Percentiles rank a stretch among this genome's conserved stretches.
Evolutionary conservation across 2,888 invertebrate genomes (phyloP).

Genomic region (Neria commutata): DNA sequence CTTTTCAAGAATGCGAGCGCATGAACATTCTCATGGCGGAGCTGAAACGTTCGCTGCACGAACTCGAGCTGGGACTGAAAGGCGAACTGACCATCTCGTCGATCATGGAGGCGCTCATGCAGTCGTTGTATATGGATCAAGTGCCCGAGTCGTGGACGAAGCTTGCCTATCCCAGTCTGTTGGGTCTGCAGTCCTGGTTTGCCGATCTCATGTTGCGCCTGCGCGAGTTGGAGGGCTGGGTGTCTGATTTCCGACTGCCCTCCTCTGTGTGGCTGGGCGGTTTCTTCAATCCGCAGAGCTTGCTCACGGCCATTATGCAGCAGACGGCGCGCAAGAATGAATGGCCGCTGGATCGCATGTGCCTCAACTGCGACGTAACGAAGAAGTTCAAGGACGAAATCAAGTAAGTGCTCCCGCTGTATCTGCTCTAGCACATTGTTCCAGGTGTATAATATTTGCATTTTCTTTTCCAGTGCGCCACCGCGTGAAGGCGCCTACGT

Average conservation of each 20-base stretch:
- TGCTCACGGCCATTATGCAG: slow-evolving; percentile 97
- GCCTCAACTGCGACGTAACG: slow-evolving; percentile 91
- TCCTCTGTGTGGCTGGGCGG: slow-evolving; percentile 91
- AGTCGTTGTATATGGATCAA: slow-evolving; percentile 84
- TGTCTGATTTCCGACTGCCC: slow-evolving; percentile 86
- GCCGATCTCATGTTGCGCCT: slow-evolving; percentile 81
- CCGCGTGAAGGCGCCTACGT: slow-evolving; percentile 93
- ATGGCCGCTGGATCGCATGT: slow-evolving; percentile 96
- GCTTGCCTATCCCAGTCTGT: slow-evolving; percentile 86
- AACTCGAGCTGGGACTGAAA: slow-evolving; percentile 87
- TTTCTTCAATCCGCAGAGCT: slow-evolving; percentile 96
- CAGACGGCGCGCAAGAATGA: slow-evolving; percentile 95
- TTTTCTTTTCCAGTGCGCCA: slow-evolving; percentile 66
- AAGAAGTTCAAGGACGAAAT: slow-evolving; percentile 87
- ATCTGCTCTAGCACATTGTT: background rate
- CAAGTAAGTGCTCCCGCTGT: slow-evolving; percentile 64
- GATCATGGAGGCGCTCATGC: slow-evolving; percentile 88
- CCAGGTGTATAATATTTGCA: background rate
- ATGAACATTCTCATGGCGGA: slow-evolving; percentile 89
- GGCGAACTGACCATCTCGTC: slow-evolving; percentile 92
- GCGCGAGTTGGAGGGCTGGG: slow-evolving; percentile 85
- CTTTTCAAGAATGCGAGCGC: slow-evolving; percentile 91
- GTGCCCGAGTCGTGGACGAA: slow-evolving; percentile 88
- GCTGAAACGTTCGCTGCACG: slow-evolving; percentile 79
- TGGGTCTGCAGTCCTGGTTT: slow-evolving; percentile 85